These are phyloP conservation scores for Drosophila funebris DNA, from an alignment of 1,140 invertebrate genomes.

Conservation along the genomic window DNA sequence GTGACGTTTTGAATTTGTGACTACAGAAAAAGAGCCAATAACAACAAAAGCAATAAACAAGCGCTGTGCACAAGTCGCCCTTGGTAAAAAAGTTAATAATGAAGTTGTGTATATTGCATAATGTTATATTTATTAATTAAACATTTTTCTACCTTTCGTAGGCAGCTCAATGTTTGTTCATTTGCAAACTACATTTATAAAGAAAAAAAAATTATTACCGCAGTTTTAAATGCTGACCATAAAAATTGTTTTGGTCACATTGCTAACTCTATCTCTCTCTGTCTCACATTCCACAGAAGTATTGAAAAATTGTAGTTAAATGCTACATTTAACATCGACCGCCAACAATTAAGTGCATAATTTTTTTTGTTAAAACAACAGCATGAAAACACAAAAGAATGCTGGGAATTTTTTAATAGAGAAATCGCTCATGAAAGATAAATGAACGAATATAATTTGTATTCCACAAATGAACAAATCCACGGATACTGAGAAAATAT, in stretches of 20 bases:
- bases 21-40: conserved; percentile 45
- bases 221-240: conserved; percentile 53
- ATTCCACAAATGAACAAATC: conserved; percentile 17
- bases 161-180: conserved; percentile 43
- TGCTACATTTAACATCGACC: conserved; percentile 21
- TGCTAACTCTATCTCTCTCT: background rate
- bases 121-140: conserved; percentile 70
- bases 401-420: conserved; percentile 25
- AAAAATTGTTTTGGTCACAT: conserved; percentile 37
- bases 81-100: conserved; percentile 62
- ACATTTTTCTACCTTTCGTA: conserved; percentile 43
- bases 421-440: conserved; percentile 22
- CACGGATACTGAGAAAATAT: too few species aligned
- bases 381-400: background rate
- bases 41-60: conserved; percentile 52
- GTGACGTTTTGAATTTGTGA: conserved; percentile 76
- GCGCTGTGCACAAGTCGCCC: conserved; percentile 57
- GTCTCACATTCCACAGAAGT: background rate
- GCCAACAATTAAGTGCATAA: conserved; percentile 24
- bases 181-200: conserved; percentile 28
- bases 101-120: conserved; percentile 75
- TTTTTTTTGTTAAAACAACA: background rate
- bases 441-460: conserved; percentile 22
- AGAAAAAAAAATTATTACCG: conserved; percentile 29
- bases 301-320: conserved; percentile 13